Conservation (phyloP, 2,888 invertebrate genomes). For the Incurvaria masculella region DNA sequence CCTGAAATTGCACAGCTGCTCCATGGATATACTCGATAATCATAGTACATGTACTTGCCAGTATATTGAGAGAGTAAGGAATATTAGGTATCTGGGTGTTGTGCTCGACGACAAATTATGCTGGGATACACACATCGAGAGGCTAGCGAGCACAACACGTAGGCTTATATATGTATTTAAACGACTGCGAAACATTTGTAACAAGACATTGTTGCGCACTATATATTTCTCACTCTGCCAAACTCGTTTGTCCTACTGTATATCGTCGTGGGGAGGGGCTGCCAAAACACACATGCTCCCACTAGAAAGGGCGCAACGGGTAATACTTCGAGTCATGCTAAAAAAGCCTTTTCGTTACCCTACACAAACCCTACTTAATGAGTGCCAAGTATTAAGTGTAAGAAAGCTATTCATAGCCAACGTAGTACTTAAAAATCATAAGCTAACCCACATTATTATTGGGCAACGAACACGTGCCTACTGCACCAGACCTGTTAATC, state of each 20-base stretch:
- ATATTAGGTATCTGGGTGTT: neutral
- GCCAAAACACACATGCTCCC: neutral
- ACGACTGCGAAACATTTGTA: neutral
- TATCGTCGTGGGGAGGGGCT: neutral
- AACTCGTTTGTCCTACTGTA: neutral
- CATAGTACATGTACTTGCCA: neutral
- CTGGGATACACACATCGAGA: neutral
- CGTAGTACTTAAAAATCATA: too few species aligned
- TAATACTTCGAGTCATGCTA: neutral
- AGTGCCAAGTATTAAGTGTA: too few species aligned
- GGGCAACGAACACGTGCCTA: too few species aligned
- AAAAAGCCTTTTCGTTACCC: too few species aligned
- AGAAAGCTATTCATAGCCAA: too few species aligned
- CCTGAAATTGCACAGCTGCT: neutral
- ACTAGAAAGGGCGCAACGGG: neutral
- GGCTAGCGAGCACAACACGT: neutral
- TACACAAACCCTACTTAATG: too few species aligned
- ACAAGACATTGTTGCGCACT: neutral
- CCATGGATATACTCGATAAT: neutral
- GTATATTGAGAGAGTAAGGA: neutral
- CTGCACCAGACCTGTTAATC: too few species aligned
- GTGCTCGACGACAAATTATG: neutral
- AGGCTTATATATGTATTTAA: slow-evolving; percentile 1
- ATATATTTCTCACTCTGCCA: neutral
- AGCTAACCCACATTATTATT: too few species aligned